Evolutionary conservation across 2,888 invertebrate genomes (phyloP).

Genomic region (Selenia dentaria): DNA sequence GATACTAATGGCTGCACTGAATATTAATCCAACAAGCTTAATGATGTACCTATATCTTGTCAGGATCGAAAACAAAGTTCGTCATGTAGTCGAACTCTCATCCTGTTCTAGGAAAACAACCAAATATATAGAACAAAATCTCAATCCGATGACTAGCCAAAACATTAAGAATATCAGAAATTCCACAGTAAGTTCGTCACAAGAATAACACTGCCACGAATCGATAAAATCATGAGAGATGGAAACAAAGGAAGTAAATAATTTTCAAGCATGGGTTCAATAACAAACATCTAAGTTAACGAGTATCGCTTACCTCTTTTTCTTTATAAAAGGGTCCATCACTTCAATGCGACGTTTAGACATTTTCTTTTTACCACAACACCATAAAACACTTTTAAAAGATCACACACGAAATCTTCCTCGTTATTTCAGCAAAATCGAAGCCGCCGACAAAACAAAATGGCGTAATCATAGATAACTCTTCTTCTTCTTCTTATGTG

Average conservation of each 20-base stretch:
- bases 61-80: too few relatives aligned
- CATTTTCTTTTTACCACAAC: slow-evolving; percentile 82
- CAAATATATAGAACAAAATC: too few relatives aligned
- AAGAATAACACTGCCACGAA: too few relatives aligned
- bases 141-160: too few relatives aligned
- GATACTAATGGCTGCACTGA: too few relatives aligned
- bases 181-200: too few relatives aligned
- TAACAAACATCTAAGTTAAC: slow-evolving; percentile 32
- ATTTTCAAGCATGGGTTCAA: slow-evolving; percentile 51
- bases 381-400: slow-evolving; percentile 61
- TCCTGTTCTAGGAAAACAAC: too few relatives aligned
- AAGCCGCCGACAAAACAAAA: slow-evolving; percentile 60
- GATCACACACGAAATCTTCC: slow-evolving; percentile 33
- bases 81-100: too few relatives aligned
- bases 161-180: too few relatives aligned
- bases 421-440: slow-evolving; percentile 41
- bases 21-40: too few relatives aligned
- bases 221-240: slow-evolving; percentile 13
- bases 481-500: too few relatives aligned
- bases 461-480: slow-evolving; percentile 56
- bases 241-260: slow-evolving; percentile 38
- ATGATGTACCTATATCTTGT: too few relatives aligned
- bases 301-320: slow-evolving; percentile 85
- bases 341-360: slow-evolving; percentile 95
- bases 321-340: slow-evolving; percentile 92